A percentile compares a stretch with the other conserved stretches of the same genome.
Conservation (phyloP, 2,888 invertebrate genomes). For the Campaea margaritaria region DNA sequence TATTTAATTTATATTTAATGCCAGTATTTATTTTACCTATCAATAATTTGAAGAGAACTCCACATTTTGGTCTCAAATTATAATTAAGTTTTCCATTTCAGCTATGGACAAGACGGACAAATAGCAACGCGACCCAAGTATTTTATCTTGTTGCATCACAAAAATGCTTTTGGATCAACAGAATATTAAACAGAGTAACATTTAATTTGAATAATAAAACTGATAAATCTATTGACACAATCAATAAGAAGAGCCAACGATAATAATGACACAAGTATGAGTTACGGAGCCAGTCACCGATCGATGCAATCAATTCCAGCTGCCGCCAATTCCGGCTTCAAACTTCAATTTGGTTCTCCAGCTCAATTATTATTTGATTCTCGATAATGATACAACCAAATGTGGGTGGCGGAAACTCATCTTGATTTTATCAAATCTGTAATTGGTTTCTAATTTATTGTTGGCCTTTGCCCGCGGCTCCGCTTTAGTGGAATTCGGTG, state of each 20-base stretch:
- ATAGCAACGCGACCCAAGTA: no score
- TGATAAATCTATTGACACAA: no score
- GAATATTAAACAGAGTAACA: no score
- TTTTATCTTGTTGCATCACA: no score
- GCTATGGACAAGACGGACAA: no score
- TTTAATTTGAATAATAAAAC: no score
- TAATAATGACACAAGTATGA: constrained; percentile 22
- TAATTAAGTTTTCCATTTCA: no score
- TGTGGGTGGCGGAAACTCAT: constrained; percentile 28
- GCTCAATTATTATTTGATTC: constrained; percentile 24
- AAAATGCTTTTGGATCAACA: no score
- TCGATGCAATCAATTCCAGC: constrained; percentile 22
- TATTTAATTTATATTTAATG: not conserved
- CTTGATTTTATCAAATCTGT: constrained; percentile 27
- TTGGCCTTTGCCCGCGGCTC: constrained; percentile 12
- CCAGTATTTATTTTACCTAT: not conserved
- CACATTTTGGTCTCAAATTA: no score
- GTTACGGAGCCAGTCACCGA: constrained; percentile 13
- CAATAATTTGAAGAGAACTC: no score
- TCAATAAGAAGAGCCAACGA: not conserved
- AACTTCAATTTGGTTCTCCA: constrained; percentile 23
- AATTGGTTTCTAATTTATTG: constrained; percentile 28
- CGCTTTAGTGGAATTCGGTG: constrained; percentile 4
- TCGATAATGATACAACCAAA: constrained; percentile 27
- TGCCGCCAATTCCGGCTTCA: constrained; percentile 10